Evolutionary conservation across 2,888 invertebrate genomes (phyloP).

Genomic region (Therioaphis trifolii): DNA sequence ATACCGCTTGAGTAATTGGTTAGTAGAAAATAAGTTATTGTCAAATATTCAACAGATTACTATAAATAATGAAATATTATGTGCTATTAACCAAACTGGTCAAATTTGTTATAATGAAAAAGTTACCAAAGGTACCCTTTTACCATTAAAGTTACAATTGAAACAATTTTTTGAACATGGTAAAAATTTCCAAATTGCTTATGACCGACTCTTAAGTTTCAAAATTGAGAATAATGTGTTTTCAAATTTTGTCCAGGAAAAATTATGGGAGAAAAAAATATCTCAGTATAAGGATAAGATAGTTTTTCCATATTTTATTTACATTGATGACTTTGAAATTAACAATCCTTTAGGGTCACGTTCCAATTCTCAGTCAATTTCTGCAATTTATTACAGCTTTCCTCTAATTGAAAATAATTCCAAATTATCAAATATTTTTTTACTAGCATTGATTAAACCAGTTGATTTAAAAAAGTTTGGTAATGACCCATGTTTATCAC

Average conservation of each 20-base stretch:
- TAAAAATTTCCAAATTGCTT: neutral
- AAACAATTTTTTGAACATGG: slow-evolving; percentile 21
- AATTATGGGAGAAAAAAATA: neutral
- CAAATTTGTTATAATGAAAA: neutral
- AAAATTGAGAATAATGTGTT: neutral
- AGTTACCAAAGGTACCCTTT: neutral
- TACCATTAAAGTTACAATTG: neutral
- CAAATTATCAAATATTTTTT: neutral
- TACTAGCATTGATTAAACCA: neutral
- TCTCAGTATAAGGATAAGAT: neutral
- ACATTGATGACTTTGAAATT: slow-evolving; percentile 7
- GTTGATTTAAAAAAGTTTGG: neutral
- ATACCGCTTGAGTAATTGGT: neutral
- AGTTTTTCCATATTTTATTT: slow-evolving; percentile 19
- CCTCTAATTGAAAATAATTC: neutral
- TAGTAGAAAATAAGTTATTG: too few relatives aligned
- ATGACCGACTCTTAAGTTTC: neutral
- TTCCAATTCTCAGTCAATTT: neutral
- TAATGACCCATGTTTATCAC: neutral
- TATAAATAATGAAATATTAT: neutral
- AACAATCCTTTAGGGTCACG: neutral
- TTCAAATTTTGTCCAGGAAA: slow-evolving; percentile 19
- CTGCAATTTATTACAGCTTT: slow-evolving; percentile 4
- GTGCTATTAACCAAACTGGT: neutral
- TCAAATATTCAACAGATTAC: too few relatives aligned